Conservation (phyloP, 2,113 vertebrate species). For the Spermophilus dauricus region DNA sequence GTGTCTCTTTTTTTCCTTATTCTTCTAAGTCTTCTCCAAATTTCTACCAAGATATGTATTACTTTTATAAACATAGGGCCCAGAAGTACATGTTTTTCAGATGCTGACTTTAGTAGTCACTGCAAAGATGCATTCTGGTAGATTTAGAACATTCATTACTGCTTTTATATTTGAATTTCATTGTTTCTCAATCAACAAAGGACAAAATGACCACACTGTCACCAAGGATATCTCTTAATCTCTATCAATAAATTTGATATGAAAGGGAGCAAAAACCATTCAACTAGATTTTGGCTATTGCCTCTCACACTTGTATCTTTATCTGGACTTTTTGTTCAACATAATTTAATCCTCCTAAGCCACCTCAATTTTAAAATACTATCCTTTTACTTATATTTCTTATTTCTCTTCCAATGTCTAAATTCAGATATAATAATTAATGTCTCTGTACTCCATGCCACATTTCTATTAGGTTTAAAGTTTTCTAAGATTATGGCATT, state of each 20-base stretch:
- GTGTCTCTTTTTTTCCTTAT: background rate
- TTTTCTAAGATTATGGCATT: background rate
- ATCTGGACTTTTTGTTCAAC: background rate
- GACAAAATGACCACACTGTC: background rate
- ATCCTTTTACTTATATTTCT: background rate
- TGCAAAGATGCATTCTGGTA: rapidly evolving
- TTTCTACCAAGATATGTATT: background rate
- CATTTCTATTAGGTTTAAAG: background rate
- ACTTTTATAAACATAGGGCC: background rate
- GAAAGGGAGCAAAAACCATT: background rate
- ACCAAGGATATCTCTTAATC: background rate
- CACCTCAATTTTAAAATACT: background rate
- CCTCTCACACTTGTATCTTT: background rate
- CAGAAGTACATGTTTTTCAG: rapidly evolving
- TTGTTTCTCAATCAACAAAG: background rate
- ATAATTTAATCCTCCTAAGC: background rate
- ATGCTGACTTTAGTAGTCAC: background rate
- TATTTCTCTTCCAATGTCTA: background rate
- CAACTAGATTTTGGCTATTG: background rate
- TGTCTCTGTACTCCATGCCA: background rate
- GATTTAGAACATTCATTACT: background rate
- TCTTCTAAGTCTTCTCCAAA: background rate
- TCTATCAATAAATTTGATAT: background rate
- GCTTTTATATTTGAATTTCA: background rate
- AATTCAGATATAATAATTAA: constrained; percentile 6